A percentile compares a stretch with the other conserved stretches of the same genome.
Conservation (phyloP, 2,113 vertebrate genomes). For the Dromas ardeola region DNA sequence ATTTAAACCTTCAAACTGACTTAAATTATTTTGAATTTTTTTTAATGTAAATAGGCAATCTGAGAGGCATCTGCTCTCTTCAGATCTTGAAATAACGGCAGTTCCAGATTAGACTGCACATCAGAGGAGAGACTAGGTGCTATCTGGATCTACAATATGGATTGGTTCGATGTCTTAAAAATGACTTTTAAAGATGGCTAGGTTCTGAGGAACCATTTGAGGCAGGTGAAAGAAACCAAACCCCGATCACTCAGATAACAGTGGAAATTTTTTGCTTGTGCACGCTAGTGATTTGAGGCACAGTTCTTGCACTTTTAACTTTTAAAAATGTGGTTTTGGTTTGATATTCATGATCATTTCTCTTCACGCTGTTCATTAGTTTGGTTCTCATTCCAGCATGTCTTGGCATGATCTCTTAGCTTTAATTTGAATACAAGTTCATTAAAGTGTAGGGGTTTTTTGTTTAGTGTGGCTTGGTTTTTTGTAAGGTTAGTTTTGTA, state of each 20-base stretch:
- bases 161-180: not conserved
- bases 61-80: not conserved
- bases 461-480: not conserved
- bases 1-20: not conserved
- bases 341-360: not conserved
- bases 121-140: not conserved
- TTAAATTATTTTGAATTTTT: not conserved
- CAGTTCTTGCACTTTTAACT: not conserved
- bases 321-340: not conserved
- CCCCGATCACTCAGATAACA: not conserved
- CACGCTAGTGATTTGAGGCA: accelerated
- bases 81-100: not conserved
- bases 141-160: not conserved
- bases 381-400: not conserved
- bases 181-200: not conserved
- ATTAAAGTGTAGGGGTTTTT: not conserved
- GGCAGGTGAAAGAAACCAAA: not conserved
- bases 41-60: not conserved
- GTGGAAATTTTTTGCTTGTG: not conserved
- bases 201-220: not conserved
- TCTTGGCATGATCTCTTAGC: not conserved
- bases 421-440: not conserved
- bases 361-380: not conserved
- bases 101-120: not conserved
- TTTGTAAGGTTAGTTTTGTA: not conserved